Evolutionary conservation across 2,888 invertebrate species (phyloP), one percentile per base, ranked within the genome.

Genomic region (Dasysyrphus albostriatus): DNA sequence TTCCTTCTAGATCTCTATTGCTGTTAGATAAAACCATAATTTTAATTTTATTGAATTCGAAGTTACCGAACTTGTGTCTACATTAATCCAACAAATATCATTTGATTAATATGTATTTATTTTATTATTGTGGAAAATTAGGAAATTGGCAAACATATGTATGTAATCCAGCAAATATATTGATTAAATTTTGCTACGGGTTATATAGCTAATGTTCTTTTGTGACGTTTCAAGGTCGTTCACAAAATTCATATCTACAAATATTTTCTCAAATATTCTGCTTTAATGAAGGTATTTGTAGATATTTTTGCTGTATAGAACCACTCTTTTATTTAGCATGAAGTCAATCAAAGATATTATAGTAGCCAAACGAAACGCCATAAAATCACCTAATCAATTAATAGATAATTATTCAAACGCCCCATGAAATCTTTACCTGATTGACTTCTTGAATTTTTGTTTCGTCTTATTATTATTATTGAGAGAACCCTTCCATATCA

Each of bases 201-300:
- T 58, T 1, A 34, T n/a, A 34, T 58, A 14, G 44, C 44, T 44
- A 47, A 44, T 32, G 29, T 63, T 63, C 44, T 63, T 44, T 1
- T 63, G 32, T 44, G 63, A 32, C 44, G n/a, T 63, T 16, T 63
- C 44, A 63, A 63, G 63, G 44, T 44, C 44, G 42, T 63, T 63
- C 9, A 1, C 8, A n/a, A 59, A 9, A 39, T 59, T 58, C 9
- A 14, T 51, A 14, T 29, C 29, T 7, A 58, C 5, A 58, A 16
- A 58, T n/a, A 5, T 29, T 51, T 44, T 12, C 2, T 49, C 8
- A 56, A 16, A 34, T 34, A 34, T 56, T 32, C n/a, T 12, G 1
- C 1, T 51, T 2, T 7, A 14, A 54, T 24, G 51, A 12, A 19
- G 9, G 29, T 24, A 29, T 24, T 32, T 24, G 14, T 12, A 29